phyloP scores from a whole-genome alignment of 2,888 invertebrate genomes.

The Esperia sulphurella region DNA sequence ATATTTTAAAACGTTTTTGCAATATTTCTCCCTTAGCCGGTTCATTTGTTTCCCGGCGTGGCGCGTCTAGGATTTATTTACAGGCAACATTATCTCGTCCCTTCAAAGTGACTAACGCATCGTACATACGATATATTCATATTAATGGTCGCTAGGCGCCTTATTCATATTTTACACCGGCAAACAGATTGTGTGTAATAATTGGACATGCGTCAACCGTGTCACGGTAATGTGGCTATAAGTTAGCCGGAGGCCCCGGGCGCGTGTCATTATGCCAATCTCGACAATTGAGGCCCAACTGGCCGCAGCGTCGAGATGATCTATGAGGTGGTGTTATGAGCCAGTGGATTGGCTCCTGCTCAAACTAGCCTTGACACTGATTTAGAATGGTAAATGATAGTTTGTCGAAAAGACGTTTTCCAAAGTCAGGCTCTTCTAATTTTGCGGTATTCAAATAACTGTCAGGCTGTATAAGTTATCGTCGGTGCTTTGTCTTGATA shows the following conservation, averaged over 20 bases:
- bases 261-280: constrained; percentile 72
- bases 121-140: constrained; percentile 46
- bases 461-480: not conserved
- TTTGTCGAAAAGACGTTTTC: not conserved
- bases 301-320: constrained; percentile 46
- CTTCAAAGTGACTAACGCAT: constrained; percentile 58
- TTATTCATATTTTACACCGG: constrained; percentile 71
- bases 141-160: constrained; percentile 54
- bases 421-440: too few species aligned
- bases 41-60: constrained; percentile 60
- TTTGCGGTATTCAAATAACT: too few species aligned
- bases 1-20: constrained; percentile 65
- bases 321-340: constrained; percentile 61
- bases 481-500: not conserved
- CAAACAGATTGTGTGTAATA: constrained; percentile 71
- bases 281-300: constrained; percentile 53
- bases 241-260: constrained; percentile 59
- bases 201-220: constrained; percentile 74
- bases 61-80: constrained; percentile 64
- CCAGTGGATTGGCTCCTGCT: constrained; percentile 45
- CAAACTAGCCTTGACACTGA: constrained; percentile 30
- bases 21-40: constrained; percentile 61
- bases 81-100: constrained; percentile 69
- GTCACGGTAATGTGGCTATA: constrained; percentile 72
- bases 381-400: not conserved